phyloP scores from a whole-genome alignment of 2,113 vertebrate species.

The Arizona elegans region DNA sequence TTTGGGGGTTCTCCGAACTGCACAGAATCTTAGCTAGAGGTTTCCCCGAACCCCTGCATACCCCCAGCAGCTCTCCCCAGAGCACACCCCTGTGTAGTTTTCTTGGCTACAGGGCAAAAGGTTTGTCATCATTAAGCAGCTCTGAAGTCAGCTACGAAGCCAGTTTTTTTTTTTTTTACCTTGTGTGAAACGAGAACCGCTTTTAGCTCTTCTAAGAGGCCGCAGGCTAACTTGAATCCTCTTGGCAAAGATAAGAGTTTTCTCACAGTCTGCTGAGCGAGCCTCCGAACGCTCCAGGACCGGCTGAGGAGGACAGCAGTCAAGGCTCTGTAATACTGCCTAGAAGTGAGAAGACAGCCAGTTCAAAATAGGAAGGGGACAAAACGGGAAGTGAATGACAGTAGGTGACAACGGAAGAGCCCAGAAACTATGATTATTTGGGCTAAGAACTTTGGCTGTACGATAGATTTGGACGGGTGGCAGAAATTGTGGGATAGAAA shows the following conservation, averaged over 20 bases:
- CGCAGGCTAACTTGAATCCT: conserved; percentile 81
- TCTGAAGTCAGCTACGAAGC: too few species aligned
- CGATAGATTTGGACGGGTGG: too few species aligned
- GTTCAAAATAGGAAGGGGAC: neutral
- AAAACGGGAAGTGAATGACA: neutral
- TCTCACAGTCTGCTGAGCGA: conserved; percentile 82
- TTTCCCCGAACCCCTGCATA: too few species aligned
- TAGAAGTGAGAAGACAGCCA: conserved; percentile 47
- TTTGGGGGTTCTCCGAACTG: too few species aligned
- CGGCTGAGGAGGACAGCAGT: conserved; percentile 81
- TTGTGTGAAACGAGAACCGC: conserved; percentile 85
- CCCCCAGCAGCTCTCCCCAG: too few species aligned
- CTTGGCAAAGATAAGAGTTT: conserved; percentile 87
- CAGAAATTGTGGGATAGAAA: too few species aligned
- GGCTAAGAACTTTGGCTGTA: too few species aligned
- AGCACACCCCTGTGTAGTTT: too few species aligned
- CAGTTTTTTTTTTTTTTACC: conserved; percentile 61
- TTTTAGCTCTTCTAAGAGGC: conserved; percentile 87
- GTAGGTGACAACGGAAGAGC: neutral
- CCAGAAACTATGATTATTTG: neutral
- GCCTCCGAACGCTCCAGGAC: conserved; percentile 84
- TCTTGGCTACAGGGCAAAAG: neutral
- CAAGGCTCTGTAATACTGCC: conserved; percentile 85
- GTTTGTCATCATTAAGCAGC: neutral
- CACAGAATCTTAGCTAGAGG: too few species aligned